Evolutionary conservation across 2,888 invertebrate species (phyloP).

Genomic region (Drosophila cognata): DNA sequence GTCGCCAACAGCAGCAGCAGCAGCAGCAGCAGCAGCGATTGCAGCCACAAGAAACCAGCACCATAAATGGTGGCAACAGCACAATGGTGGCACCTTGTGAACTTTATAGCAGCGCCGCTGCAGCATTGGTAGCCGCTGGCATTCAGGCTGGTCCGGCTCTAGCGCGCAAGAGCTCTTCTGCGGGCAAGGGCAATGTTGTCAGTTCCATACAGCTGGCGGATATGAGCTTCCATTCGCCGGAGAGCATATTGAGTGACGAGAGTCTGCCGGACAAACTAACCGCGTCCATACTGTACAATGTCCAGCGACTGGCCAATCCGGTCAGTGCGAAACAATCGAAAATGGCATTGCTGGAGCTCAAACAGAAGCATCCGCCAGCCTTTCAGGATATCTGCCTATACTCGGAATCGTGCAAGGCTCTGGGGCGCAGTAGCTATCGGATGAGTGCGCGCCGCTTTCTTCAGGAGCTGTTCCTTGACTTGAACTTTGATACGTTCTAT

Average conservation of each 20-base stretch:
- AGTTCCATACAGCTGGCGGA: constrained; percentile 77
- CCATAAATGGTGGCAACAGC: constrained; percentile 16
- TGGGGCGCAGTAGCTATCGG: constrained; percentile 92
- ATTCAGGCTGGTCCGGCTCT: constrained; percentile 62
- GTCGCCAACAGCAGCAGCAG: constrained; percentile 70
- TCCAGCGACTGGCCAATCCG: constrained; percentile 91
- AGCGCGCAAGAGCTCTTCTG: constrained; percentile 33
- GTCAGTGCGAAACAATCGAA: constrained; percentile 92
- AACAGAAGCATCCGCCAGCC: constrained; percentile 89
- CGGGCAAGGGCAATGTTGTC: background rate
- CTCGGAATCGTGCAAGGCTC: constrained; percentile 93
- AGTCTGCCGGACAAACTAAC: constrained; percentile 83
- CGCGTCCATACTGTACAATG: constrained; percentile 88
- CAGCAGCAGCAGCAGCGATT: constrained; percentile 30
- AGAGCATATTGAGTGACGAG: constrained; percentile 85
- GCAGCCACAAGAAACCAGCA: constrained; percentile 31
- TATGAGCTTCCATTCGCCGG: constrained; percentile 84
- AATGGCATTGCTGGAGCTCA: constrained; percentile 91
- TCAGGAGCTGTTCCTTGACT: constrained; percentile 96
- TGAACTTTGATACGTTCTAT: constrained; percentile 89
- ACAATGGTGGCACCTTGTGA: constrained; percentile 62
- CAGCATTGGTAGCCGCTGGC: constrained; percentile 68
- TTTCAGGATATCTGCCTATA: constrained; percentile 96
- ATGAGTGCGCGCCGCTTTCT: constrained; percentile 93
- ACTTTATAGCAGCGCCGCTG: constrained; percentile 69